Evolutionary conservation across 1,140 invertebrate genomes (phyloP).

Genomic region (Oscheius sp.): DNA sequence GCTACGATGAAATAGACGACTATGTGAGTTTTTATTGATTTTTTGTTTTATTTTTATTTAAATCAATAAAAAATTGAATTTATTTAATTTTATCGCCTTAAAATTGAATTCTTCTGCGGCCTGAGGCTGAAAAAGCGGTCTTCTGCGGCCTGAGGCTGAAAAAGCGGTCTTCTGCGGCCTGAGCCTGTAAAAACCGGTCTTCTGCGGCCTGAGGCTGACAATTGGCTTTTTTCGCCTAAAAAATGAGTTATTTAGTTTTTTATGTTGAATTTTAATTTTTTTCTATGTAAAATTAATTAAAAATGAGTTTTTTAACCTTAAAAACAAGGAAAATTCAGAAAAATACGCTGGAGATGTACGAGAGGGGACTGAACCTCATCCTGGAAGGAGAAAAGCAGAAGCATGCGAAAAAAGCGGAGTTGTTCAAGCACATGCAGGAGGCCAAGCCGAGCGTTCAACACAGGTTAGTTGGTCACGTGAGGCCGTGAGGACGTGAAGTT

Average conservation of each 20-base stretch:
- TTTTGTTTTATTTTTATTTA: background rate
- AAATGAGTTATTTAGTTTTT: too few relatives aligned
- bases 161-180: too few relatives aligned
- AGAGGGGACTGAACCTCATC: constrained; percentile 38
- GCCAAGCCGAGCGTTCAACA: constrained; percentile 32
- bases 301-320: too few relatives aligned
- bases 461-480: background rate
- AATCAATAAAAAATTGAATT: background rate
- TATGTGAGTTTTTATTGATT: constrained; percentile 13
- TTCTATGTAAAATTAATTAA: too few relatives aligned
- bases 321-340: constrained; percentile 15
- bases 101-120: too few relatives aligned
- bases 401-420: constrained; percentile 30
- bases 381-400: constrained; percentile 33
- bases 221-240: too few relatives aligned
- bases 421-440: constrained; percentile 34
- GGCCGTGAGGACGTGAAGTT: too few relatives aligned
- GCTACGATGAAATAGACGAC: constrained; percentile 38
- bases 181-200: too few relatives aligned
- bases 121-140: too few relatives aligned
- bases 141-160: too few relatives aligned
- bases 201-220: too few relatives aligned
- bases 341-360: constrained; percentile 41
- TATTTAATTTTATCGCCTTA: constrained; percentile 9
- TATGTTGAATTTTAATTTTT: too few relatives aligned